phyloP scores from a whole-genome alignment of 2,888 invertebrate species.

The Neoaliturus tenellus region DNA sequence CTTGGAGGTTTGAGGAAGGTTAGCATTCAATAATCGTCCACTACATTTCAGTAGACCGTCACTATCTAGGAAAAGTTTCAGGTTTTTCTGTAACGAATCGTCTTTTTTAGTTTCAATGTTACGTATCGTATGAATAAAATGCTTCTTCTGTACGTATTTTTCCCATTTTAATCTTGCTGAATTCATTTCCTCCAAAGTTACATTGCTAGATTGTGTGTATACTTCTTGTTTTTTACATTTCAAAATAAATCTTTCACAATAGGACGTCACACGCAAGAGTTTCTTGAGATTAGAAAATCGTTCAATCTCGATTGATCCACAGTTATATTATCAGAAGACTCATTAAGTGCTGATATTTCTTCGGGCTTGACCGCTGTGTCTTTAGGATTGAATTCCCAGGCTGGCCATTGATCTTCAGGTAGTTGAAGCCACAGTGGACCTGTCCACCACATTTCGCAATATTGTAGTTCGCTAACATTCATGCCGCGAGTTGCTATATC shows the following conservation, averaged over 20 bases:
- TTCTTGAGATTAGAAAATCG: background rate
- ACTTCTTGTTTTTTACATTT: background rate
- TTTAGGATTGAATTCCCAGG: background rate
- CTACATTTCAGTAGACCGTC: constrained; percentile 41
- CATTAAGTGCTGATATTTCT: background rate
- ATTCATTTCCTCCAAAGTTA: background rate
- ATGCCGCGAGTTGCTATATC: constrained; percentile 10
- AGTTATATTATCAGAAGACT: no score
- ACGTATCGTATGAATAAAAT: background rate
- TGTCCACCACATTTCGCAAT: background rate
- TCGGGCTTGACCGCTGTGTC: background rate
- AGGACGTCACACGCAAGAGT: background rate
- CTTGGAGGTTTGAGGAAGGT: constrained; percentile 35
- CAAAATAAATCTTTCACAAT: background rate
- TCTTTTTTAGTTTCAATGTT: constrained; percentile 11
- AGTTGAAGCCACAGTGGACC: background rate
- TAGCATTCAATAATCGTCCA: constrained; percentile 39
- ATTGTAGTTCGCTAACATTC: background rate
- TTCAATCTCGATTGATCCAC: background rate
- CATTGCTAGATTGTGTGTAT: background rate
- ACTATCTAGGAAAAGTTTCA: constrained; percentile 28
- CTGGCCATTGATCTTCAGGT: background rate
- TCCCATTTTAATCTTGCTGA: background rate
- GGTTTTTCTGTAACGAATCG: constrained; percentile 2
- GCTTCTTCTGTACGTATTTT: background rate